phyloP scores from a whole-genome alignment of 2,113 vertebrate species.

The Strix aluco region DNA sequence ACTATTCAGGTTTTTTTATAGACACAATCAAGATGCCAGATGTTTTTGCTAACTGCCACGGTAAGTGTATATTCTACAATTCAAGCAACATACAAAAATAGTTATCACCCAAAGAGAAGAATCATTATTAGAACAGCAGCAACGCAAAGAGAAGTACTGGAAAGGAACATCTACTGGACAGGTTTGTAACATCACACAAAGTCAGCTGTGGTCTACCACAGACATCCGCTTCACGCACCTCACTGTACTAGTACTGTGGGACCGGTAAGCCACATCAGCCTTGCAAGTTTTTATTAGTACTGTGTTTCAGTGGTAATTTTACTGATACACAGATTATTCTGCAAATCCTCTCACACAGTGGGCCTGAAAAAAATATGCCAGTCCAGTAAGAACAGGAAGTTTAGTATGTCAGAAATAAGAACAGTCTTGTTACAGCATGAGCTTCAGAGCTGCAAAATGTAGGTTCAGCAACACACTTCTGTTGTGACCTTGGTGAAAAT shows the following conservation, averaged over 20 bases:
- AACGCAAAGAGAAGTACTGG: not conserved
- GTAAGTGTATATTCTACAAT: not conserved
- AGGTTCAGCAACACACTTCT: conserved; percentile 8
- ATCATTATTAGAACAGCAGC: not conserved
- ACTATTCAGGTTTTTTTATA: not conserved
- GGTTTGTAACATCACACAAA: not conserved
- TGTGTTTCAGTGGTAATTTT: not conserved
- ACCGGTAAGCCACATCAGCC: not conserved
- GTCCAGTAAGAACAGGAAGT: not conserved
- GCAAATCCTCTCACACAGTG: not conserved
- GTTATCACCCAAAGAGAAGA: not conserved
- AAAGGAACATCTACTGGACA: not conserved
- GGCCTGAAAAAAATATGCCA: not conserved
- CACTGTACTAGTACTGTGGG: not conserved
- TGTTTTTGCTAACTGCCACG: not conserved
- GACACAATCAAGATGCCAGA: not conserved
- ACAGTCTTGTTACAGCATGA: not conserved
- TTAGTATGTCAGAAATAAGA: not conserved
- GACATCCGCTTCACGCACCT: not conserved
- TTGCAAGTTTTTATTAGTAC: not conserved
- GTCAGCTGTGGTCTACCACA: not conserved
- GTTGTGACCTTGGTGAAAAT: conserved; percentile 56
- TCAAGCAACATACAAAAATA: not conserved
- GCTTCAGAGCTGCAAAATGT: not conserved
- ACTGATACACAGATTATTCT: not conserved